Evolutionary conservation across 2,797 vertebrate species (phyloP), one percentile per base, ranked within the genome.

Genomic region (Lagodon rhomboides): DNA sequence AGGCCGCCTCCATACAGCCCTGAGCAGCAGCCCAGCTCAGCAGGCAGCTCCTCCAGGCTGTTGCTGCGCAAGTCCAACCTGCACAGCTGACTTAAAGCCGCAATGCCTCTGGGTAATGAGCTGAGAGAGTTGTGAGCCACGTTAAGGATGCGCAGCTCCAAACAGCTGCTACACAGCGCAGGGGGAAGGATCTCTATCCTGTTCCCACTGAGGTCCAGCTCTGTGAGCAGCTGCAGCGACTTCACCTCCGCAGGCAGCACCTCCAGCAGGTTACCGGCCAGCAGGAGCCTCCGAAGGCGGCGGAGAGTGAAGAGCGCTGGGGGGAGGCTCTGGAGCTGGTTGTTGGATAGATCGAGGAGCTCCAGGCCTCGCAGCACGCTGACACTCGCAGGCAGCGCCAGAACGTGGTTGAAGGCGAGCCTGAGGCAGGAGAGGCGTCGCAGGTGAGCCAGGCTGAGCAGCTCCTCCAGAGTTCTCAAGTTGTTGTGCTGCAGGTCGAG

Each of bases 11-110:
- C 93, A 54, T 83, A 79, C 30, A 97, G 87, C 43, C 93, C 89
- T 2, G 78, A 34, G 73, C 96, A 96, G 77, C 69, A 75, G 65
- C 87, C 91, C 61, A 97, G 70, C 47, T 96, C 95, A 7, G 74
- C 68, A 0, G 96, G 95, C 23, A 97, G 92, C 13, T 92, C 88
- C 73, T 93, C 91, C 63, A 96, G 85, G 73, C 88, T 91, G 85
- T 97, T 97, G 7, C 93, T 89, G n/a, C 92, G 92, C 55, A 97
- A 68, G 61, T 96, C 94, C 86, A 96, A 88, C 68, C 72, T 92
- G 22, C 81, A 89, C 54, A 97, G 85, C 30, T 91, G 91, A 15
- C 59, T 77, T 61, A 95, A 81, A 44, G 81, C 85, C 20, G 87
- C 85, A 10, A 96, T 27, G 20, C 85, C 91, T 0, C 72, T 22